These are phyloP conservation scores for Electrona antarctica DNA, from an alignment of 2,113 vertebrate genomes.

Conservation along the genomic window DNA sequence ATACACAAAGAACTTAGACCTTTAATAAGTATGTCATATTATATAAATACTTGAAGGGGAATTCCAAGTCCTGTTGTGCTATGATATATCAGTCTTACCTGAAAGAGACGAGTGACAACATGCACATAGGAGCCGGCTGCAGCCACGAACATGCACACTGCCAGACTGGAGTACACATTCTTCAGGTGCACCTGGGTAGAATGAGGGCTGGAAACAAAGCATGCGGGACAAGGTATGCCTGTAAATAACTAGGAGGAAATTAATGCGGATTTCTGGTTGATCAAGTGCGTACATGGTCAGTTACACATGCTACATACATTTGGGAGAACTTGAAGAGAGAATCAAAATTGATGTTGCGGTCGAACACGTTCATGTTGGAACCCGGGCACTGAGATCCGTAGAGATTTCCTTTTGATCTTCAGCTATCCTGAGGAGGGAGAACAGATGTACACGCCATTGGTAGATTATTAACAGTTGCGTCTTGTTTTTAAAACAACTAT, in stretches of 20 bases:
- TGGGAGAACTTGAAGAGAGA: conserved; percentile 93
- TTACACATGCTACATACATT: conserved; percentile 81
- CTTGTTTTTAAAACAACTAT: background rate
- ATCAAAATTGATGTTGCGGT: conserved; percentile 91
- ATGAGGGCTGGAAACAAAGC: conserved; percentile 78
- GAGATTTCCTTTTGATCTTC: background rate
- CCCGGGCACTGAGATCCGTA: conserved; percentile 5
- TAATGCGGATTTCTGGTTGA: background rate
- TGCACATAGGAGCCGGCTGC: conserved; percentile 89
- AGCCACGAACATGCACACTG: conserved; percentile 90
- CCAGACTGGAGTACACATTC: conserved; percentile 93
- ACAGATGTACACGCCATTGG: background rate
- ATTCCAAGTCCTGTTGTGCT: background rate
- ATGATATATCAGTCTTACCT: conserved; percentile 77
- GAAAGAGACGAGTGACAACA: conserved; percentile 86
- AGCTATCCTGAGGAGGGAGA: conserved; percentile 8
- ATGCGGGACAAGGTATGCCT: background rate
- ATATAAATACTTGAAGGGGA: background rate
- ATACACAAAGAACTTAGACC: no score
- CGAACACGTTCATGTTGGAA: conserved; percentile 89
- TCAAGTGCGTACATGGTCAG: background rate
- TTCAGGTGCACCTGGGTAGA: conserved; percentile 96
- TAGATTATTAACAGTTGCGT: background rate
- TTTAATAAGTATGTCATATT: no score
- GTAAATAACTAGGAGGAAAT: background rate